Evolutionary conservation across 2,888 invertebrate species (phyloP).

Genomic region (Ligdia adustata): DNA sequence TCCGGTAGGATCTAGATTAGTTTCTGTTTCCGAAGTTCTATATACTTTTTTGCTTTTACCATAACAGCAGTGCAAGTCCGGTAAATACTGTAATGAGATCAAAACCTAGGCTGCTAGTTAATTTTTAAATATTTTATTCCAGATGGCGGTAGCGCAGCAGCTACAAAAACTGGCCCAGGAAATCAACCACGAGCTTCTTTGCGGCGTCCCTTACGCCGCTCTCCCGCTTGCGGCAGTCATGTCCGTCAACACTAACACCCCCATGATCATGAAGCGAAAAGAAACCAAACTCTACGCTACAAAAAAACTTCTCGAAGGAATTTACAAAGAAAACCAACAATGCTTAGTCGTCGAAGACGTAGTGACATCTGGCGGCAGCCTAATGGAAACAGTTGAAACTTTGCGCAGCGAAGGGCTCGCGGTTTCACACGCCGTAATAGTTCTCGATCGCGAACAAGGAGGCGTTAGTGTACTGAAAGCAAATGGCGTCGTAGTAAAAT

Average conservation of each 20-base stretch:
- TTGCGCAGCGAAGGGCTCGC: conserved; percentile 85
- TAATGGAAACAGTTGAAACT: conserved; percentile 93
- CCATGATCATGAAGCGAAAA: conserved; percentile 96
- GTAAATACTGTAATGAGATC: too few species aligned
- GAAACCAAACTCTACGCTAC: conserved; percentile 98
- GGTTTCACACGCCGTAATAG: conserved; percentile 92
- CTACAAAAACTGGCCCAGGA: conserved; percentile 57
- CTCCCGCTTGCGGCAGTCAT: conserved; percentile 95
- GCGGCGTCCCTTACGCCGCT: conserved; percentile 99
- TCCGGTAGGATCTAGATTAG: too few species aligned
- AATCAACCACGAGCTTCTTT: conserved; percentile 87
- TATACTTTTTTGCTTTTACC: too few species aligned
- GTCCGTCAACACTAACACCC: conserved; percentile 87
- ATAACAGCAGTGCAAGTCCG: too few species aligned
- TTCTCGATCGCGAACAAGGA: conserved; percentile 97
- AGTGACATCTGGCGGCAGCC: conserved; percentile 95
- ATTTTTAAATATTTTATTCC: conserved; percentile 32
- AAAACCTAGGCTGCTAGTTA: too few species aligned
- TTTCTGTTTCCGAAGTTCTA: too few species aligned
- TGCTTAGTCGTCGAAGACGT: conserved; percentile 98
- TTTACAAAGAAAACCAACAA: conserved; percentile 85
- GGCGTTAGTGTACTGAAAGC: conserved; percentile 89
- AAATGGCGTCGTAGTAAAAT: conserved; percentile 88
- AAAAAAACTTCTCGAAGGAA: conserved; percentile 96
- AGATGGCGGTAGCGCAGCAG: conserved; percentile 65